phyloP scores from a whole-genome alignment of 2,113 vertebrate genomes.

The Ptychochromis oligacanthus region DNA sequence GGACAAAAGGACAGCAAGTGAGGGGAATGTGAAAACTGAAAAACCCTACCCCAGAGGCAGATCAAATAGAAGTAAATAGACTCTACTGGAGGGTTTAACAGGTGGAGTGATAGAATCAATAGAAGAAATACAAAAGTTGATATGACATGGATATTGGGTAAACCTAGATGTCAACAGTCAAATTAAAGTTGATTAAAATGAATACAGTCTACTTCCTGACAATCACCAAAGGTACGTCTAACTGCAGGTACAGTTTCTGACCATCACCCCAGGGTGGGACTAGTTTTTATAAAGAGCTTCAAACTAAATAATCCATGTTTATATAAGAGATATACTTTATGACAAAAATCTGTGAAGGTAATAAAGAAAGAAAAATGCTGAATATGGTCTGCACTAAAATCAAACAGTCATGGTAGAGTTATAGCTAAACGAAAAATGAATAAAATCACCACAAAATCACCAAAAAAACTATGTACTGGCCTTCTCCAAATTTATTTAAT shows the following conservation, averaged over 20 bases:
- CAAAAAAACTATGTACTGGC: fast-evolving
- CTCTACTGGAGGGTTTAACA: background rate
- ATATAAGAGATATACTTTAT: background rate
- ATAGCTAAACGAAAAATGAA: background rate
- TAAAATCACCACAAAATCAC: background rate
- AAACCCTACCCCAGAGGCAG: background rate
- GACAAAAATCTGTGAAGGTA: background rate
- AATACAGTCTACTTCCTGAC: background rate
- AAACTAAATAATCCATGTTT: background rate
- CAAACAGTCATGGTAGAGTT: background rate
- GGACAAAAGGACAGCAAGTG: background rate
- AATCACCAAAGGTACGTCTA: background rate
- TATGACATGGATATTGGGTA: background rate
- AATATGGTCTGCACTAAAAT: background rate
- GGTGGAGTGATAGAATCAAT: no score
- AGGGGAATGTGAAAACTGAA: background rate
- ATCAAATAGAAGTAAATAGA: background rate
- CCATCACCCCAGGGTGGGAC: background rate
- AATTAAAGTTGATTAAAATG: background rate
- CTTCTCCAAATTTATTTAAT: no score
- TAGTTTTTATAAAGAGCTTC: background rate
- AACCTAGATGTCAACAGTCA: background rate
- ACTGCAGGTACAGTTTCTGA: background rate
- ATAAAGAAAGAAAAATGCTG: background rate
- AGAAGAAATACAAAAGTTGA: fast-evolving